A percentile compares a stretch with the other conserved stretches of the same genome.
These are phyloP conservation scores for Stegastes partitus DNA, from an alignment of 2,113 vertebrate species.

Conservation along the genomic window DNA sequence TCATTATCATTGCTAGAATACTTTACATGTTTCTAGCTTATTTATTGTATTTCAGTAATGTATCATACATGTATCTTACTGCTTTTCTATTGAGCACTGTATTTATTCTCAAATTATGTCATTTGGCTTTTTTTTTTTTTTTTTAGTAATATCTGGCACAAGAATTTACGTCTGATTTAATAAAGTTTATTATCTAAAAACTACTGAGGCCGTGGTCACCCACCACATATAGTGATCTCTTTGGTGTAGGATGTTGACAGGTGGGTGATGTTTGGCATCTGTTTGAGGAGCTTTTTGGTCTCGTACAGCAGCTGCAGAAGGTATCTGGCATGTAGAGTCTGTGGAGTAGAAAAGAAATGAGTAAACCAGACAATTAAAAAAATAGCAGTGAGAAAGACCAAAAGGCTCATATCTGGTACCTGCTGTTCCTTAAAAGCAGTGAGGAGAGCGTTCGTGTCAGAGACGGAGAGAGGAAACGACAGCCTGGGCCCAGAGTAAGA, in stretches of 20 bases:
- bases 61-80: too few relatives aligned
- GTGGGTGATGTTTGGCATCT: constrained; percentile 92
- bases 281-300: constrained; percentile 90
- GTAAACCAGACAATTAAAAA: background rate
- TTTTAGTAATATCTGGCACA: too few relatives aligned
- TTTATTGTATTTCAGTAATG: too few relatives aligned
- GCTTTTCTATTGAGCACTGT: too few relatives aligned
- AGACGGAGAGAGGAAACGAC: constrained; percentile 90
- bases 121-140: too few relatives aligned
- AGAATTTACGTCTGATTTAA: too few relatives aligned
- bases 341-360: constrained; percentile 41
- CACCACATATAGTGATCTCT: constrained; percentile 87
- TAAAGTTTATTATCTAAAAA: background rate
- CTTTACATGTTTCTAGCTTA: too few relatives aligned
- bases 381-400: background rate
- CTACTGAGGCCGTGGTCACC: constrained; percentile 2
- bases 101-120: too few relatives aligned
- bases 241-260: constrained; percentile 89
- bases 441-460: constrained; percentile 88
- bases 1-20: too few relatives aligned
- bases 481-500: constrained; percentile 91
- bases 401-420: constrained; percentile 71
- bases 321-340: constrained; percentile 93
- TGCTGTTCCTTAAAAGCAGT: constrained; percentile 90
- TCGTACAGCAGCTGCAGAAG: constrained; percentile 91